Conservation (phyloP, 2,113 vertebrate species). For the Hippoglossus stenolepis region DNA sequence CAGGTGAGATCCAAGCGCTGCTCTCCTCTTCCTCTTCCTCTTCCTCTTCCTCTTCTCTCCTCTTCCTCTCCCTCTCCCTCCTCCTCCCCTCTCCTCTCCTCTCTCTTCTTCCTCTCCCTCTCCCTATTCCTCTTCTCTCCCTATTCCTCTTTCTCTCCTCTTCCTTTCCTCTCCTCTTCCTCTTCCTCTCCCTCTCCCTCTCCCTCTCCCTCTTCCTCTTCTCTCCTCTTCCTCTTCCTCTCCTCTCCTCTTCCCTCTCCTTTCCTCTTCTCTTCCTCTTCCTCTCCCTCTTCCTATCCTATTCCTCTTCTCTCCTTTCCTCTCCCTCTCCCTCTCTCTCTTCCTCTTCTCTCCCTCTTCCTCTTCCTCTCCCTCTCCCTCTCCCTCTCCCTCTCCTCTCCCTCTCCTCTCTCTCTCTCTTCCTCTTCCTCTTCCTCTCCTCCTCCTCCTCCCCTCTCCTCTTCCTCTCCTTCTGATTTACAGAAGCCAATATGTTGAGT, state of each 20-base stretch:
- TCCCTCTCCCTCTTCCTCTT: neutral
- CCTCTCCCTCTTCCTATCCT: too few relatives aligned
- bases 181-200: neutral
- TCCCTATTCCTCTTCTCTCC: neutral
- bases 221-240: neutral
- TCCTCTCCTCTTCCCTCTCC: constrained; percentile 1
- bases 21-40: too few relatives aligned
- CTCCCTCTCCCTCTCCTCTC: too few relatives aligned
- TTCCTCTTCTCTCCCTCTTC: neutral
- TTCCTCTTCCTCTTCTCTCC: too few relatives aligned
- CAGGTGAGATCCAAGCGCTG: too few relatives aligned
- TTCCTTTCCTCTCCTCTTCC: constrained; percentile 4
- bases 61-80: neutral
- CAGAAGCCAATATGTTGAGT: constrained; percentile 71
- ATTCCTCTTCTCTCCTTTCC: too few relatives aligned
- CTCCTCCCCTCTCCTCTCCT: too few relatives aligned
- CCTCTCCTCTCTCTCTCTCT: too few relatives aligned
- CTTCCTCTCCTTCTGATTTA: constrained; percentile 55
- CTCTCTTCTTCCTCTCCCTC: too few relatives aligned
- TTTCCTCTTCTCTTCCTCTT: neutral
- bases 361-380: neutral
- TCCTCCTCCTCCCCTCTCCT: neutral
- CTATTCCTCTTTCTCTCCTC: neutral
- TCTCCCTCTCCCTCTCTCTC: too few relatives aligned
- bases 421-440: too few relatives aligned